A percentile compares a stretch with the other conserved stretches of the same genome.
Conservation (phyloP, 2,797 vertebrate species). For the Sylvilagus floridanus region DNA sequence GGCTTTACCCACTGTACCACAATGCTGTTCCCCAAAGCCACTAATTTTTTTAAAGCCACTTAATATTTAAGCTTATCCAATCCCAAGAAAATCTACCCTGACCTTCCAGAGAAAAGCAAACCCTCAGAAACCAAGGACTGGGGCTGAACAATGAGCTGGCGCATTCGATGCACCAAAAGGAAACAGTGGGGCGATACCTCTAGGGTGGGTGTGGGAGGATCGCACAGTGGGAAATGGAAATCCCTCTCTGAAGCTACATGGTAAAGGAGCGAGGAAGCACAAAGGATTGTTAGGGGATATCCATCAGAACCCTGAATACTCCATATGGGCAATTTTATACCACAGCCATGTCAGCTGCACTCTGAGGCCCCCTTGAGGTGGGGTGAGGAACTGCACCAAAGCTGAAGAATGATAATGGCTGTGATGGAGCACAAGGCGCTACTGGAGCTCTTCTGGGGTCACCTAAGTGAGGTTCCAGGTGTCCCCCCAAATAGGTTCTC, state of each 20-base stretch:
- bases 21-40: no score
- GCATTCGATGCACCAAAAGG: neutral
- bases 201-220: neutral
- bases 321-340: no score
- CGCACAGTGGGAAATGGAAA: neutral
- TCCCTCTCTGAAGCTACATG: neutral
- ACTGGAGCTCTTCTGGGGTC: neutral
- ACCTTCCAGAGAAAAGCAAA: neutral
- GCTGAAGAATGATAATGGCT: neutral
- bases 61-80: neutral
- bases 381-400: neutral
- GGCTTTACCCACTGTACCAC: no score
- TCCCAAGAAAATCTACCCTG: neutral
- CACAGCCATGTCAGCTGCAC: no score
- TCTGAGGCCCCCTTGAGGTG: neutral
- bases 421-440: rapidly evolving
- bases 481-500: neutral
- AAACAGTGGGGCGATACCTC: neutral
- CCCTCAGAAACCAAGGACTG: neutral
- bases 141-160: neutral
- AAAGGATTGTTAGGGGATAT: neutral
- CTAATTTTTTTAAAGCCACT: no score
- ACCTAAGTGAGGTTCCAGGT: neutral
- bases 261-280: neutral
- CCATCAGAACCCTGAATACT: neutral